Conservation (phyloP, 2,797 vertebrate species). For the Danio tinwini region DNA sequence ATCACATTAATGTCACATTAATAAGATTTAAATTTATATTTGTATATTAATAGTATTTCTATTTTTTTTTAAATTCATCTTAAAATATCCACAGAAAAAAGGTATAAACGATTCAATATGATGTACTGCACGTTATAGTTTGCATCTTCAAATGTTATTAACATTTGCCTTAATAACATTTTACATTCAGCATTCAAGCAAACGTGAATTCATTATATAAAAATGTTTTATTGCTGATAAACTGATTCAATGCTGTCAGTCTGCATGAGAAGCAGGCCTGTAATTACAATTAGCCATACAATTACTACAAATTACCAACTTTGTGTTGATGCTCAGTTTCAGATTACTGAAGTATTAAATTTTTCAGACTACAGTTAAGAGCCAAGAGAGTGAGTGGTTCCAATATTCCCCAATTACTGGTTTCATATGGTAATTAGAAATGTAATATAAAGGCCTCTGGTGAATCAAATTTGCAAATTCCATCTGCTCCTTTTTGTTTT, state of each 20-base stretch:
- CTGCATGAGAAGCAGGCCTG: not conserved
- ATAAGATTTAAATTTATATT: no score
- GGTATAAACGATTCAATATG: not conserved
- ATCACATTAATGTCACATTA: not conserved
- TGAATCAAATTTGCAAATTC: not conserved
- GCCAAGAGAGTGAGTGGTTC: not conserved
- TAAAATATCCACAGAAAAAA: not conserved
- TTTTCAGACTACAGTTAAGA: not conserved
- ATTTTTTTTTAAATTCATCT: not conserved
- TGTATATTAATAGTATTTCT: no score
- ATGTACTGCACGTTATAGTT: not conserved
- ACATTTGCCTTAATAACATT: not conserved
- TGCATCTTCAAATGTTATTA: not conserved
- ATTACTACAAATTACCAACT: constrained; percentile 8
- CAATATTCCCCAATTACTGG: not conserved
- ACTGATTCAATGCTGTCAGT: not conserved
- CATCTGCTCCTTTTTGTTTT: not conserved
- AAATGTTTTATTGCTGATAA: not conserved
- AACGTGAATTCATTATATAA: not conserved
- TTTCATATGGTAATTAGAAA: constrained; percentile 14
- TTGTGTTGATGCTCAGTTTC: constrained; percentile 15
- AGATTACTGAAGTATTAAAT: constrained; percentile 6
- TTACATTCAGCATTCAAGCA: not conserved
- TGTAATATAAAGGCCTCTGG: not conserved
- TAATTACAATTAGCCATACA: constrained; percentile 7